A percentile compares a stretch with the other conserved stretches of the same genome.
Evolutionary conservation across 2,888 invertebrate genomes (phyloP).

Genomic region (Leptopilina myrica): DNA sequence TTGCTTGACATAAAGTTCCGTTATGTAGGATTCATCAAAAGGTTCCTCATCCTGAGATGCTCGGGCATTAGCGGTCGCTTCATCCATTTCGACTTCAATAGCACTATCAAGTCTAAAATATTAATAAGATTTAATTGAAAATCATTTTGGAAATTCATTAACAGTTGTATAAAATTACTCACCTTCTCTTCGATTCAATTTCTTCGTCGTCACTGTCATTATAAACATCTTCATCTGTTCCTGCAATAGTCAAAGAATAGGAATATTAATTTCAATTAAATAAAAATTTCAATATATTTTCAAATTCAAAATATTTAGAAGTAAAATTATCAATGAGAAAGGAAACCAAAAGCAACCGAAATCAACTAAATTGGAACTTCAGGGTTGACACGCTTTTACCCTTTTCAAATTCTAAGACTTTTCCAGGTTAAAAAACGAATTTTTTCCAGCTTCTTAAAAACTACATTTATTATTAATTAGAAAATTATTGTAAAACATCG

Average conservation of each 20-base stretch:
- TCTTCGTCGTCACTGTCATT: constrained; percentile 75
- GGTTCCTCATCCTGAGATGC: constrained; percentile 63
- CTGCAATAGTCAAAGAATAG: constrained; percentile 50
- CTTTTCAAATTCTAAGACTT: too few species aligned
- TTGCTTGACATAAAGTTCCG: constrained; percentile 80
- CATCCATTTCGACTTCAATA: constrained; percentile 72
- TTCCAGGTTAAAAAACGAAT: too few species aligned
- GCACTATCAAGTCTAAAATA: constrained; percentile 70
- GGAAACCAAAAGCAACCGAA: too few species aligned
- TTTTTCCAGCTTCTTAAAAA: too few species aligned
- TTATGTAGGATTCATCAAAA: constrained; percentile 66
- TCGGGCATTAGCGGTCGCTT: constrained; percentile 68
- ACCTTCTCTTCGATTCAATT: constrained; percentile 51
- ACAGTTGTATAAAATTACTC: neutral
- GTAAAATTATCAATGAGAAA: too few species aligned
- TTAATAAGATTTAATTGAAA: constrained; percentile 44
- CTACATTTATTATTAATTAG: too few species aligned
- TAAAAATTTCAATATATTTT: too few species aligned
- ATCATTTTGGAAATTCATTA: constrained; percentile 21
- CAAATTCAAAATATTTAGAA: too few species aligned
- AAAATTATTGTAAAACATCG: too few species aligned
- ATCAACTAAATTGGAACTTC: too few species aligned
- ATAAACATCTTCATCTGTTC: constrained; percentile 71
- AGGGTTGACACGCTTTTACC: too few species aligned
- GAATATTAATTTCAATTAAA: too few species aligned